Base-by-base conservation (phyloP, 2,797 vertebrate species). In the Psittacula derbiana region DNA sequence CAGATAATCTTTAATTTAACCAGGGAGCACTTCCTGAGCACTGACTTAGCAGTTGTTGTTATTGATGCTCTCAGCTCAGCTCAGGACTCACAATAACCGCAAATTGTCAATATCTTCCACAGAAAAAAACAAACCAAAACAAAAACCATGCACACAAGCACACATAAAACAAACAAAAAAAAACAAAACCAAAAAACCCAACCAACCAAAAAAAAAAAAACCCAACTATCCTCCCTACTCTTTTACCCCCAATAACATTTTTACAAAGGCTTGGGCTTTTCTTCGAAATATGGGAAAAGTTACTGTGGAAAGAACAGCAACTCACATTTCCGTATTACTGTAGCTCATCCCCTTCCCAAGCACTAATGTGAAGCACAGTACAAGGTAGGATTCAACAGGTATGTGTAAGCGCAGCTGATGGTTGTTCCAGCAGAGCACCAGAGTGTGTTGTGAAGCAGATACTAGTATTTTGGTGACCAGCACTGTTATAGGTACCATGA, bases 281-380 rank as follows among this genome's bases (percentile, higher is more conserved):
- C 73, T 24, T 21, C 8, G 1, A 62, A 50, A 6, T 24, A 20
- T 13, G 30, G 30, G 9, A 28, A 11, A 67, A 14, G 16, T 41
- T n/a, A 4, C 41, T 30, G 3, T 4, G 50, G 41, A 13, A 52
- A 40, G 33, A 70, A 24, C 8, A 58, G 16, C 25, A 40, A 4
- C 53, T 49, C 44, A 15, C 20, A 8, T 33, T 69, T 28, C 43
- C 43, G 3, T 10, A 3, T 11, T 4, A 6, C 21, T 15, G 4
- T 8, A 38, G 33, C n/a, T 36, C 20, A 10, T 5, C 24, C 24
- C 13, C 21, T 27, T 31, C 61, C n/a, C 12, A 8, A 3, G 19
- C 38, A 7, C 18, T 4, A 3, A 3, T 0, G 12, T 5, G 55
- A 8, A 11, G 36, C 6, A 1, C 2, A 3, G 36, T 9, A 3